These are phyloP conservation scores for Cyanoderma ruficeps DNA, from an alignment of 2,113 vertebrate species.

Conservation along the genomic window DNA sequence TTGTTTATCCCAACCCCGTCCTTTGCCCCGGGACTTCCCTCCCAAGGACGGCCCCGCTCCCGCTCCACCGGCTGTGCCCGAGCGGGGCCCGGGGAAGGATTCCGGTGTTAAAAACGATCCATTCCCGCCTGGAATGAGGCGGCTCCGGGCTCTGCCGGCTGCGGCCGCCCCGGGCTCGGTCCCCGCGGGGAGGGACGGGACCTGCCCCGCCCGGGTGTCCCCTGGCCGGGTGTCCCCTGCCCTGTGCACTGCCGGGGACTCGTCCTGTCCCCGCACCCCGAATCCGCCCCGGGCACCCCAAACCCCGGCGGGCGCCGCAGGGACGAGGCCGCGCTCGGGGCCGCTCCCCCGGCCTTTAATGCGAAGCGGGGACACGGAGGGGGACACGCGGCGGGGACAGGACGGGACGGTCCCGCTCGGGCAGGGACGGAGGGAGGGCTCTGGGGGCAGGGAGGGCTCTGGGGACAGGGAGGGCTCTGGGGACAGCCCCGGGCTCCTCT, in stretches of 20 bases:
- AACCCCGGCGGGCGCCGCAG: neutral
- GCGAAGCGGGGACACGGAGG: neutral
- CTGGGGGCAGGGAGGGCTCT: neutral
- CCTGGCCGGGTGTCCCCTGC: neutral
- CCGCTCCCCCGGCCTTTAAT: neutral
- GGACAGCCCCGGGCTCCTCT: neutral
- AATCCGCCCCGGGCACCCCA: neutral
- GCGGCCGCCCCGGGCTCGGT: neutral
- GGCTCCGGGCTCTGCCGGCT: neutral
- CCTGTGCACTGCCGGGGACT: neutral
- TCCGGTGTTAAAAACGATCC: neutral
- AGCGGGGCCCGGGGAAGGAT: neutral
- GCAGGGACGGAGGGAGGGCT: neutral
- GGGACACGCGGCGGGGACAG: neutral
- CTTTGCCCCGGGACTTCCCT: neutral
- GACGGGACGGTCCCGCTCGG: neutral
- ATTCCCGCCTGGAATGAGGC: accelerated
- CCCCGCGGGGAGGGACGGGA: neutral
- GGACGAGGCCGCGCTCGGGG: neutral
- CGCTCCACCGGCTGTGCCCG: neutral
- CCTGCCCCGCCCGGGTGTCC: neutral
- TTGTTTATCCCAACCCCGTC: neutral
- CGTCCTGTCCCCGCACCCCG: neutral
- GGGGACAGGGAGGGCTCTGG: neutral
- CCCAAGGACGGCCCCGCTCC: neutral